Evolutionary conservation across 2,797 vertebrate genomes (phyloP).

Genomic region (Melanotaenia pygmaea): DNA sequence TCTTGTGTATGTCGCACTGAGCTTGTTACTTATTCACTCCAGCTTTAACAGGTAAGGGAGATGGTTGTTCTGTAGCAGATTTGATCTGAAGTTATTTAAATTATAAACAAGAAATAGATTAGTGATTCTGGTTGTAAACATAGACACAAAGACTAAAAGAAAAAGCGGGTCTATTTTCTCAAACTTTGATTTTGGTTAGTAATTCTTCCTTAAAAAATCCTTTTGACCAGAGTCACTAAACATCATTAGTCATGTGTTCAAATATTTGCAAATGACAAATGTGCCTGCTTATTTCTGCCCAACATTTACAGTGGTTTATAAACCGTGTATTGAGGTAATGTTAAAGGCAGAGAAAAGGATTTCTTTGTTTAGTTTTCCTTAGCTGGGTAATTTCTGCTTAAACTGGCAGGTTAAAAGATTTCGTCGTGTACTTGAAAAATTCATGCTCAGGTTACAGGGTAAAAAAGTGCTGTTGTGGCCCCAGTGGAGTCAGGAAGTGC

Average conservation of each 20-base stretch:
- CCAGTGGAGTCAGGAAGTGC: conserved; percentile 26
- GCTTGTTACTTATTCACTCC: conserved; percentile 16
- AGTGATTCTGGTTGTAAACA: neutral
- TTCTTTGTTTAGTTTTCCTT: conserved; percentile 32
- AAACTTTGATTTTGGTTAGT: neutral
- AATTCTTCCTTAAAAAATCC: conserved; percentile 1
- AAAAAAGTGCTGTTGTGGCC: conserved; percentile 16
- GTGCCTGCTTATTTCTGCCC: conserved; percentile 18
- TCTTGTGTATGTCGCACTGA: neutral
- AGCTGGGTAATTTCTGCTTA: conserved; percentile 14
- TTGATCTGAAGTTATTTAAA: neutral
- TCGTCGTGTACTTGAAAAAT: conserved; percentile 39
- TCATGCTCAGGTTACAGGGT: conserved; percentile 40
- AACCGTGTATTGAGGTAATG: conserved; percentile 18
- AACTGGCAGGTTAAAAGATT: conserved; percentile 9
- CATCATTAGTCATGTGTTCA: conserved; percentile 2
- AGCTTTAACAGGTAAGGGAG: conserved; percentile 19
- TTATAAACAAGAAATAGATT: neutral
- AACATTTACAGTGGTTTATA: conserved; percentile 19
- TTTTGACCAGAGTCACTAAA: conserved; percentile 14
- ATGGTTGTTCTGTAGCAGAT: neutral
- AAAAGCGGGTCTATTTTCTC: neutral
- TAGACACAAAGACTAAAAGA: neutral
- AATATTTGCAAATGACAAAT: conserved; percentile 26
- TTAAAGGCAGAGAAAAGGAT: conserved; percentile 15